phyloP scores from a whole-genome alignment of 2,888 invertebrate species.

The Lasioglossum figueresi region DNA sequence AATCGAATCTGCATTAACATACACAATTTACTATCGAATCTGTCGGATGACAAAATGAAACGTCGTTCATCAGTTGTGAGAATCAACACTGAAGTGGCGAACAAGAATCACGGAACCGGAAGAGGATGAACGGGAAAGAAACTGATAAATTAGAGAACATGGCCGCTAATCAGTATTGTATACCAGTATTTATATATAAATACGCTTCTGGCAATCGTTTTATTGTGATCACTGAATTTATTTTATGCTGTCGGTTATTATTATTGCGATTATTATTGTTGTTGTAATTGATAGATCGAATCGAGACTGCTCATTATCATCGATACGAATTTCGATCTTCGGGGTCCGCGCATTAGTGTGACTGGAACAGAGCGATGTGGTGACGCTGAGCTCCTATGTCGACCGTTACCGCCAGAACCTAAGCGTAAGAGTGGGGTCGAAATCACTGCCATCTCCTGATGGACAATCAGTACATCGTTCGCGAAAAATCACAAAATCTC shows the following conservation, averaged over 20 bases:
- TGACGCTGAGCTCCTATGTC: too few species aligned
- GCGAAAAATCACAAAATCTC: neutral
- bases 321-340: slow-evolving; percentile 41
- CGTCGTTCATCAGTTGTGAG: slow-evolving; percentile 15
- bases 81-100: neutral
- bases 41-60: slow-evolving; percentile 17
- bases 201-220: slow-evolving; percentile 48
- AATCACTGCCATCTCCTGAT: too few species aligned
- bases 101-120: neutral
- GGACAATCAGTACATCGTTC: neutral
- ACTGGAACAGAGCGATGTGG: too few species aligned
- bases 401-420: too few species aligned
- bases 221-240: slow-evolving; percentile 55
- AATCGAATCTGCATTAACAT: neutral
- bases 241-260: slow-evolving; percentile 40
- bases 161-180: slow-evolving; percentile 54
- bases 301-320: slow-evolving; percentile 27
- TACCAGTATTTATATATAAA: slow-evolving; percentile 28
- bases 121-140: neutral
- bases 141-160: slow-evolving; percentile 24
- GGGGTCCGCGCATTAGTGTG: neutral
- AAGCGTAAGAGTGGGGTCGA: too few species aligned
- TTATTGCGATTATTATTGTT: slow-evolving; percentile 38
- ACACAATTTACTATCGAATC: slow-evolving; percentile 33
- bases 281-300: slow-evolving; percentile 18